Conservation (phyloP, 1,140 invertebrate species). For the Solenopsis fugax region DNA sequence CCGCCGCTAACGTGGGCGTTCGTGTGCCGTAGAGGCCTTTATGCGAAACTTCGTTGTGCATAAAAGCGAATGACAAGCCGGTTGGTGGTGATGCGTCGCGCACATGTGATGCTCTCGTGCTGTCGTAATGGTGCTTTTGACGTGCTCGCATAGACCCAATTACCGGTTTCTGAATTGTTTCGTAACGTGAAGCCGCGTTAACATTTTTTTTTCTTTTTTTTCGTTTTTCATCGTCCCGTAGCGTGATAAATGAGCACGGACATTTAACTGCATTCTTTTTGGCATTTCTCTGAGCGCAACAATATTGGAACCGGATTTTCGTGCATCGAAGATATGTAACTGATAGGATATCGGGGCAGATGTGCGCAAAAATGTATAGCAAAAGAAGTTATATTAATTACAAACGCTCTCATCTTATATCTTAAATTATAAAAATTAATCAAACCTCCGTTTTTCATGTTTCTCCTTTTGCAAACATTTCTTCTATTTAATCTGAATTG, state of each 20-base stretch:
- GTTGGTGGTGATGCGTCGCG: background rate
- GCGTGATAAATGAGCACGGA: background rate
- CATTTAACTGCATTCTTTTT: background rate
- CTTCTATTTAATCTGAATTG: too few species aligned
- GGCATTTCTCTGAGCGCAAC: background rate
- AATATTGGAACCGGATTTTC: too few species aligned
- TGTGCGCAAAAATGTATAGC: too few species aligned
- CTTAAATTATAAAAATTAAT: too few species aligned
- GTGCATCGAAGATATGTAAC: too few species aligned
- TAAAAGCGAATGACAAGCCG: slow-evolving; percentile 3
- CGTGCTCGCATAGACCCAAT: slow-evolving; percentile 14
- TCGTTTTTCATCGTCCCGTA: background rate
- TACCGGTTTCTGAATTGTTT: slow-evolving; percentile 42
- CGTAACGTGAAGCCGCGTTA: slow-evolving; percentile 14
- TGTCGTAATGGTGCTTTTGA: slow-evolving; percentile 35
- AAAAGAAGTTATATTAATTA: too few species aligned
- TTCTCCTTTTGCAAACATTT: too few species aligned
- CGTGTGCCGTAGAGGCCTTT: slow-evolving; percentile 25
- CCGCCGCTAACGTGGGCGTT: background rate
- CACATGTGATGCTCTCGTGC: background rate
- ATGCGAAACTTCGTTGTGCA: slow-evolving; percentile 28
- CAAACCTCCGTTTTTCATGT: too few species aligned
- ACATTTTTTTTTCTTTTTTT: background rate
- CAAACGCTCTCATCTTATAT: too few species aligned
- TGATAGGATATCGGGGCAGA: too few species aligned